These are phyloP conservation scores for Edolisoma coerulescens DNA, from an alignment of 2,113 vertebrate species.

Conservation along the genomic window DNA sequence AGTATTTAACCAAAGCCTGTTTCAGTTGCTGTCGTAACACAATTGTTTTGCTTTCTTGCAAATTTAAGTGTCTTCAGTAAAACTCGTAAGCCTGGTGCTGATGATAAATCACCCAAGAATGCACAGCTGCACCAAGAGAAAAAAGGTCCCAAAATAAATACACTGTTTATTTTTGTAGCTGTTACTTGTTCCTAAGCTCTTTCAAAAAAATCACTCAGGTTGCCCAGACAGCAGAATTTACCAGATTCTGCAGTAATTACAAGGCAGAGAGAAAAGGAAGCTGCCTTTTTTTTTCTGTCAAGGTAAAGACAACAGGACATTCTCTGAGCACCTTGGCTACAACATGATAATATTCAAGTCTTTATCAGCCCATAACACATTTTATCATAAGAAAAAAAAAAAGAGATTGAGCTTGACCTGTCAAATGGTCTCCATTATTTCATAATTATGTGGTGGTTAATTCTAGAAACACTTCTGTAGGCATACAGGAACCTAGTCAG, in stretches of 20 bases:
- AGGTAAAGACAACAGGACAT: neutral
- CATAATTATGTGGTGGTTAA: neutral
- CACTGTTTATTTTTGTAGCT: neutral
- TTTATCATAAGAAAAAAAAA: neutral
- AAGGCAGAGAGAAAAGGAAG: neutral
- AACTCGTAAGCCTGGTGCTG: neutral
- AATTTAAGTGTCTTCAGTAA: neutral
- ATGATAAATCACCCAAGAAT: neutral
- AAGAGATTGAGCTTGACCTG: neutral
- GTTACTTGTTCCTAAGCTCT: neutral
- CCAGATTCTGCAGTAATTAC: neutral
- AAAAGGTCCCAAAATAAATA: neutral
- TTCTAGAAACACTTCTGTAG: neutral
- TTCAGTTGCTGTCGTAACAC: neutral
- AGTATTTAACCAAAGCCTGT: neutral
- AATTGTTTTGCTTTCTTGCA: neutral
- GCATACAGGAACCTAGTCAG: neutral
- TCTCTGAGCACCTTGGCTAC: neutral
- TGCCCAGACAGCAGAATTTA: neutral
- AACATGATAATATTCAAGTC: neutral
- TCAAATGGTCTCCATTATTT: neutral
- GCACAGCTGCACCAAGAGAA: neutral
- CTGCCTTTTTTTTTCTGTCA: neutral
- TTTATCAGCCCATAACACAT: neutral
- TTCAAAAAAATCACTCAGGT: neutral